Evolutionary conservation across 2,797 vertebrate genomes (phyloP), one percentile per base, ranked within the genome.

Genomic region (Hyperoplus immaculatus): DNA sequence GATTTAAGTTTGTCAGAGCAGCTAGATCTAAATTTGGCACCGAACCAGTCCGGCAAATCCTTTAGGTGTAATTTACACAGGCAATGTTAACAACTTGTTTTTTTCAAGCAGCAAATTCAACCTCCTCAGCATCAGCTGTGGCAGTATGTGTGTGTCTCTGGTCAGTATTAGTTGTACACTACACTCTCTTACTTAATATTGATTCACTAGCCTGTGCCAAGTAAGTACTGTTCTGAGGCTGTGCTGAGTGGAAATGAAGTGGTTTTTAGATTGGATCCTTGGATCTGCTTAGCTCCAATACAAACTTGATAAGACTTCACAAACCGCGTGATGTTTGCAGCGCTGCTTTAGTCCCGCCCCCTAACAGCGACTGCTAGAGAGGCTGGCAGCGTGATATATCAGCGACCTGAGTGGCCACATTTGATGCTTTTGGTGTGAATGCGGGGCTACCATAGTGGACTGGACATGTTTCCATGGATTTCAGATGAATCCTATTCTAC

Each of bases 151-250:
- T 58, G 70, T 76, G 45, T 77, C 67, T 84, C 53, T 18, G 36
- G 58, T 89, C 71, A 67, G 81, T 42, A 61, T 73, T 89, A 72
- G 86, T 89, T 89, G 83, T 83, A 77, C 82, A 83, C 83, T 69
- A 77, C 82, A 83, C 83, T 69, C 77, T 71, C 62, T 88, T 80
- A 85, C 75, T 88, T 87, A 77, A 84, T 88, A 93, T 93, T 88
- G 92, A 93, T 91, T 87, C 56, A 38, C 63, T 18, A 47, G 47
- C 69, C 74, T 36, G 73, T 82, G 88, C 90, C 86, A 86, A 88
- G 78, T 85, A 51, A 80, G 56, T 87, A 82, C 66, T 85, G 70
- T 88, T 83, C 66, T 84, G 70, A 73, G 70, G 76, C 77, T 88
- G 57, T 72, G 56, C 67, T 64, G 75, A 70, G 50, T 65, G 76